phyloP scores from a whole-genome alignment of 2,797 vertebrate species.

The Lepilemur septentrionalis region DNA sequence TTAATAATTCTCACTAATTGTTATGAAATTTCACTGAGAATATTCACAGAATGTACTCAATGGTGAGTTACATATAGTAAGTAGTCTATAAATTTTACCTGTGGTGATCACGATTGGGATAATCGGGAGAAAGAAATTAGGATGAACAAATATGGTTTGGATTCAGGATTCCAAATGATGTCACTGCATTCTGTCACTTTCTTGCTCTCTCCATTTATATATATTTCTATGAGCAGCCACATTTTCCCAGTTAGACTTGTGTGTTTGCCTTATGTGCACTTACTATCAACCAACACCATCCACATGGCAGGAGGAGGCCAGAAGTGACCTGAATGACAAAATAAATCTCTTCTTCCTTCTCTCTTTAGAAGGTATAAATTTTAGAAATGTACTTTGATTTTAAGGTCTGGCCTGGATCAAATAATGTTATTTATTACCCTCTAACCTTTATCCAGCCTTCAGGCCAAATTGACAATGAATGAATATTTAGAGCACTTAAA shows the following conservation, averaged over 20 bases:
- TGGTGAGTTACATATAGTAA: neutral
- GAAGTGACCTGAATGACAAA: neutral
- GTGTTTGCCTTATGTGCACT: neutral
- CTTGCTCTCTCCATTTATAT: neutral
- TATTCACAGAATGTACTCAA: neutral
- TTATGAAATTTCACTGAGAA: neutral
- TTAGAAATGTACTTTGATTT: neutral
- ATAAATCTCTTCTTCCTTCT: neutral
- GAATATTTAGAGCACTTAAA: neutral
- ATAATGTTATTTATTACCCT: neutral
- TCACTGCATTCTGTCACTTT: neutral
- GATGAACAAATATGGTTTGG: neutral
- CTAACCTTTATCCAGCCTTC: neutral
- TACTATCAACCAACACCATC: neutral
- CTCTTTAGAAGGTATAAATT: neutral
- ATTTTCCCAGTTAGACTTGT: neutral
- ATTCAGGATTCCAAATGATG: neutral
- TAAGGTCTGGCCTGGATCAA: neutral
- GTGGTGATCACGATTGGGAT: neutral
- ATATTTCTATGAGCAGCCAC: neutral
- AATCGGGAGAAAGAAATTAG: neutral
- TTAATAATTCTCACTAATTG: neutral
- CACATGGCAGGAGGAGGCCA: neutral
- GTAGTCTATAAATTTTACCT: neutral
- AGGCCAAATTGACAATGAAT: neutral